Conservation (phyloP, 2,113 vertebrate genomes). For the Xiphophorus couchianus region DNA sequence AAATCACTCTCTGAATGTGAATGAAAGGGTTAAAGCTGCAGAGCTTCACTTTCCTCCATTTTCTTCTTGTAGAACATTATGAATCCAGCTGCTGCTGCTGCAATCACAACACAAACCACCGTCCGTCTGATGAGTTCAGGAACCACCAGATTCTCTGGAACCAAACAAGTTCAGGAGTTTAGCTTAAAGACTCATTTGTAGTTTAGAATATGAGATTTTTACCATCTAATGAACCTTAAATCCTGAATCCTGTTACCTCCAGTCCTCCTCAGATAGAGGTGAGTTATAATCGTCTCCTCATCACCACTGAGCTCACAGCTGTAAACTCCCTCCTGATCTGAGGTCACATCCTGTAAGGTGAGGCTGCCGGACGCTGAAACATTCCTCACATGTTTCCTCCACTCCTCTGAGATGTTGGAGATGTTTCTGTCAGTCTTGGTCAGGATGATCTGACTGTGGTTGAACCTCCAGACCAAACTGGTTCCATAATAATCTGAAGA, state of each 20-base stretch:
- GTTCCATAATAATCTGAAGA: neutral
- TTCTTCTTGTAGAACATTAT: too few relatives aligned
- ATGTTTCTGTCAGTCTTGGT: neutral
- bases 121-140: too few relatives aligned
- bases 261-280: neutral
- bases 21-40: too few relatives aligned
- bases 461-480: constrained; percentile 31
- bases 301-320: constrained; percentile 36
- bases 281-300: neutral
- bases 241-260: too few relatives aligned
- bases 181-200: too few relatives aligned
- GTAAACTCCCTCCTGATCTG: constrained; percentile 30
- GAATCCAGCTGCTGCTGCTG: too few relatives aligned
- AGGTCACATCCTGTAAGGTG: constrained; percentile 12
- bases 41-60: too few relatives aligned
- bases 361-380: constrained; percentile 22
- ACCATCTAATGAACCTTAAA: neutral
- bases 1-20: too few relatives aligned
- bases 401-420: constrained; percentile 3
- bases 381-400: constrained; percentile 35
- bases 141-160: too few relatives aligned
- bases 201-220: too few relatives aligned
- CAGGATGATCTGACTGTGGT: constrained; percentile 18
- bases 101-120: too few relatives aligned
- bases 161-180: too few relatives aligned